phyloP scores from a whole-genome alignment of 2,888 invertebrate species.

The Orchesella flavescens region DNA sequence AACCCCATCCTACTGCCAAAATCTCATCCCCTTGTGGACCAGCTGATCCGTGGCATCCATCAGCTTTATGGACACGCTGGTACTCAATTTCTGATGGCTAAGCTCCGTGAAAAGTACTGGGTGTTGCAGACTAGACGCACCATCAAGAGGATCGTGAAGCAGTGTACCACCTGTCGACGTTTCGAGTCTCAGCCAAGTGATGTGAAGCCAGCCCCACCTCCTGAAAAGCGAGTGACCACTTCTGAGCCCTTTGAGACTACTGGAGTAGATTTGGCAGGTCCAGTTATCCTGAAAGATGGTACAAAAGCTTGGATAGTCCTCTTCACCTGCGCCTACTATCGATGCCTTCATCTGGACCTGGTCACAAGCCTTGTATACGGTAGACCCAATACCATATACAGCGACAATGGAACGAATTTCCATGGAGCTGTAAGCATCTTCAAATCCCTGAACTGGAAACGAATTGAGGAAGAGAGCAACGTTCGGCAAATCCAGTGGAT shows the following conservation, averaged over 20 bases:
- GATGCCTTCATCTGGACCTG: slow-evolving; percentile 73
- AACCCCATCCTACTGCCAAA: slow-evolving; percentile 16
- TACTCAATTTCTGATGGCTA: slow-evolving; percentile 1
- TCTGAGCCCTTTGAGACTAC: slow-evolving; percentile 63
- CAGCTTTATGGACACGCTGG: slow-evolving; percentile 17
- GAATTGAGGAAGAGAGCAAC: not conserved
- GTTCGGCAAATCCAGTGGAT: not conserved
- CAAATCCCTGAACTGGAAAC: slow-evolving; percentile 7
- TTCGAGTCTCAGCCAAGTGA: not conserved
- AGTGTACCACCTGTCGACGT: not conserved
- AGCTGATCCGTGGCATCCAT: slow-evolving; percentile 10
- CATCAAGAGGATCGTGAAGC: not conserved
- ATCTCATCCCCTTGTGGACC: not conserved
- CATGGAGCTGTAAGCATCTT: slow-evolving; percentile 58
- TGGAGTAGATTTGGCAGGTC: slow-evolving; percentile 74
- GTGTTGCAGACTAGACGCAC: not conserved
- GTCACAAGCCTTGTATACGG: not conserved
- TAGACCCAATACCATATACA: not conserved
- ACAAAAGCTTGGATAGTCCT: slow-evolving; percentile 73
- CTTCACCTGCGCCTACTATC: slow-evolving; percentile 74
- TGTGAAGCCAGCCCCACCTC: not conserved
- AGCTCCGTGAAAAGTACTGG: slow-evolving; percentile 12
- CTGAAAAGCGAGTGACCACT: not conserved
- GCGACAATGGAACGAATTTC: slow-evolving; percentile 32
- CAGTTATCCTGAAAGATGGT: slow-evolving; percentile 72